Evolutionary conservation across 2,888 invertebrate genomes (phyloP).

Genomic region (Galeruca laticollis): DNA sequence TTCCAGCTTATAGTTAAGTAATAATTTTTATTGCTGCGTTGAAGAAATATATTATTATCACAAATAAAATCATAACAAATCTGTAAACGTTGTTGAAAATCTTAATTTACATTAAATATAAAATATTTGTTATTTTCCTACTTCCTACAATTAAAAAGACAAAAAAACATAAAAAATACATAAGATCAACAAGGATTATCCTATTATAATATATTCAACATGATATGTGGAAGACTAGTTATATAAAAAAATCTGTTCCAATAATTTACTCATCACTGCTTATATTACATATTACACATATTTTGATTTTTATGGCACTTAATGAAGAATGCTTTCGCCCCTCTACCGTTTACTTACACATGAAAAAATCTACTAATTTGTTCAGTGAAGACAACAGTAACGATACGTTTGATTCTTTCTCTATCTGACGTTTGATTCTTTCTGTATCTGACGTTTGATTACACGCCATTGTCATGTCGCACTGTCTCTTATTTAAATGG

Average conservation of each 20-base stretch:
- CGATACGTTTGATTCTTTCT: background rate
- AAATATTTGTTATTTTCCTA: too few species aligned
- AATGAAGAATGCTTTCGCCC: background rate
- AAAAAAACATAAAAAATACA: too few species aligned
- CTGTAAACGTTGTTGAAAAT: too few species aligned
- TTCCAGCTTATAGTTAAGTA: too few species aligned
- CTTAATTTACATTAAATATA: too few species aligned
- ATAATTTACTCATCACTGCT: background rate
- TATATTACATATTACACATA: background rate
- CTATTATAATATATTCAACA: too few species aligned
- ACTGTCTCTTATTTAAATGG: background rate
- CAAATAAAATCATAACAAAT: too few species aligned
- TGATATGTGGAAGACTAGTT: background rate
- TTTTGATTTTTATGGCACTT: constrained; percentile 4
- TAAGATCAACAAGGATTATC: too few species aligned
- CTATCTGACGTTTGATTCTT: background rate
- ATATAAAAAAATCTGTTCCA: too few species aligned
- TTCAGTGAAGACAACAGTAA: background rate
- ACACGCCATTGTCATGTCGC: background rate
- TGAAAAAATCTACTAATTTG: background rate
- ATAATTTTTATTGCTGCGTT: too few species aligned
- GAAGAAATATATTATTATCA: too few species aligned
- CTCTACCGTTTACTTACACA: background rate
- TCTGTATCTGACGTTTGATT: background rate
- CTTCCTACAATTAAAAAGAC: too few species aligned